Percentiles rank a stretch among this genome's conserved stretches.
Evolutionary conservation across 2,113 vertebrate genomes (phyloP).

Genomic region (Pseudorectes ferrugineus): DNA sequence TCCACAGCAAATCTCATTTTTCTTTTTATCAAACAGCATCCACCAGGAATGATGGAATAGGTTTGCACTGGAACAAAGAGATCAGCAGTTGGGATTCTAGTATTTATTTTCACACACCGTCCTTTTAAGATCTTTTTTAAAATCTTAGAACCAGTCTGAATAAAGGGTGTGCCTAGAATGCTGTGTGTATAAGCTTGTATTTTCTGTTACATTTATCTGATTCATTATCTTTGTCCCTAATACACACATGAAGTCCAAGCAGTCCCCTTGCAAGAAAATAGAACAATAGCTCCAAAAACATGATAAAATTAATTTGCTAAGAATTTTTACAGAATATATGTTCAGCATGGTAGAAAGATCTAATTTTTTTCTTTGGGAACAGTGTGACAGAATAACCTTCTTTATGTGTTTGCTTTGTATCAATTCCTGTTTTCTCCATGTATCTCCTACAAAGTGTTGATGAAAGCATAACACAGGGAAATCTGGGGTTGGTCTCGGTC

Average conservation of each 20-base stretch:
- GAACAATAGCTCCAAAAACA: neutral
- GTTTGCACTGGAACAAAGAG: neutral
- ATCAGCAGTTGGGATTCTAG: neutral
- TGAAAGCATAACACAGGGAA: neutral
- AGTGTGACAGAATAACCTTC: neutral
- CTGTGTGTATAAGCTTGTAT: neutral
- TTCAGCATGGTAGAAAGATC: neutral
- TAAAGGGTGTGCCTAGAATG: neutral
- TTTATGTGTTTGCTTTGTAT: neutral
- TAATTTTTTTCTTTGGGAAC: neutral
- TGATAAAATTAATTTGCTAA: neutral
- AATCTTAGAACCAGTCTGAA: neutral
- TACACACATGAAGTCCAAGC: neutral
- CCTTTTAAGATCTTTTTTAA: neutral
- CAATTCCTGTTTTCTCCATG: neutral
- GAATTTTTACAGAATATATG: neutral
- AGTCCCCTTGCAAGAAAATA: neutral
- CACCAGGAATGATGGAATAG: neutral
- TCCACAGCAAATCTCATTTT: constrained; percentile 73
- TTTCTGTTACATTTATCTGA: neutral
- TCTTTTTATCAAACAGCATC: constrained; percentile 33
- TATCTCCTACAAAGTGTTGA: neutral
- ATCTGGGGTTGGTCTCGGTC: neutral
- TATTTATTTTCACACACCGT: neutral
- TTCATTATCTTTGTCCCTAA: neutral